Evolutionary conservation across 1,140 invertebrate genomes (phyloP).

Genomic region (Zophobas morio): DNA sequence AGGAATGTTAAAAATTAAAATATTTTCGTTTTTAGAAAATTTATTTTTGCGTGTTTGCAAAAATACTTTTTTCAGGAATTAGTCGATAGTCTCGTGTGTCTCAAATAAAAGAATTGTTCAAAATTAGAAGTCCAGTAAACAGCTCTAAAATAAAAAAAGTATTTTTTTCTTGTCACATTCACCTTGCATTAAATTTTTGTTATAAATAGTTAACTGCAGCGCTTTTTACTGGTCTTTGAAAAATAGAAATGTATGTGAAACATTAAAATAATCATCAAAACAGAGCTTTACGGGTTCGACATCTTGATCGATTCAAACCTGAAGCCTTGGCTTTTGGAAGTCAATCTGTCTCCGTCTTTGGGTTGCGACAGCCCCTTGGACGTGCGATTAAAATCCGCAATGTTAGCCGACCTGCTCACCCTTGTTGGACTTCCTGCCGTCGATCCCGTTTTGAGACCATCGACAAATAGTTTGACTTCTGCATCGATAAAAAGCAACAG

Average conservation of each 20-base stretch:
- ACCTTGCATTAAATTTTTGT: too few species aligned
- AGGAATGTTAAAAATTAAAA: too few species aligned
- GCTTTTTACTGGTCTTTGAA: not conserved
- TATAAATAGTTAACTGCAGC: too few species aligned
- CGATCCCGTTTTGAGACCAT: slow-evolving; percentile 76
- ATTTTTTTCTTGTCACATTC: too few species aligned
- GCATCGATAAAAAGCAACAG: slow-evolving; percentile 25
- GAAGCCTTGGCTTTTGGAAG: slow-evolving; percentile 95
- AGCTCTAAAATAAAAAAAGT: too few species aligned
- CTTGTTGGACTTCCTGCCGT: slow-evolving; percentile 89
- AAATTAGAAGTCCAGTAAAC: too few species aligned
- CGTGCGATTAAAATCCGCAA: slow-evolving; percentile 91
- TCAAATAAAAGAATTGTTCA: too few species aligned
- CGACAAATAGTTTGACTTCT: slow-evolving; percentile 52
- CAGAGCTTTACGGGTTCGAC: slow-evolving; percentile 97
- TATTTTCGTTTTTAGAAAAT: too few species aligned
- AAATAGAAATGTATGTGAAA: not conserved
- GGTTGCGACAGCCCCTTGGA: slow-evolving; percentile 95
- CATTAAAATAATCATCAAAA: not conserved
- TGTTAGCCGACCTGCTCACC: slow-evolving; percentile 91
- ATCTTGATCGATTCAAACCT: slow-evolving; percentile 92
- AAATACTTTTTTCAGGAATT: too few species aligned
- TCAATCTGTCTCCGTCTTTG: slow-evolving; percentile 94
- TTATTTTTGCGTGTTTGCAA: too few species aligned
- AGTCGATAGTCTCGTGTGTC: too few species aligned